Percentiles rank a stretch among this genome's conserved stretches.
Evolutionary conservation across 2,113 vertebrate genomes (phyloP).

Genomic region (Oncorhynchus clarkii): DNA sequence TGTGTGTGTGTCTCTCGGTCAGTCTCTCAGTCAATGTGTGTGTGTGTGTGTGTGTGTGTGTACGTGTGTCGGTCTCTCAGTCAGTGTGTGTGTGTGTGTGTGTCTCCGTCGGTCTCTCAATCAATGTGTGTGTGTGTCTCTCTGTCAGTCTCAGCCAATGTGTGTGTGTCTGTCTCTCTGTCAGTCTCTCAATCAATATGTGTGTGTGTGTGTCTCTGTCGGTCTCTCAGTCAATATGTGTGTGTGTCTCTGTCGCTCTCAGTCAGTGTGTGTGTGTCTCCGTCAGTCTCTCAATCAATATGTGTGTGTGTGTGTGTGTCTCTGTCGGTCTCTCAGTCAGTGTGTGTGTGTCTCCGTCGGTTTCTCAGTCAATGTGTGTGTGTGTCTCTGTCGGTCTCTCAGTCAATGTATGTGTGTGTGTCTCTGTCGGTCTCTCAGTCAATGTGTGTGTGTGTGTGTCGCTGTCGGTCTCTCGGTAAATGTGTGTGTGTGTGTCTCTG

Average conservation of each 20-base stretch:
- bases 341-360: no score
- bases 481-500: not conserved
- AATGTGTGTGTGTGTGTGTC: no score
- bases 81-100: no score
- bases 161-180: constrained; percentile 1
- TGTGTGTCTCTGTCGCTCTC: no score
- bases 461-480: no score
- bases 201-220: constrained; percentile 9
- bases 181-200: not conserved
- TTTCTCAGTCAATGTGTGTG: no score
- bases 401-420: not conserved
- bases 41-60: constrained; percentile 7
- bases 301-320: constrained; percentile 22
- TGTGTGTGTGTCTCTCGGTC: constrained; percentile 11
- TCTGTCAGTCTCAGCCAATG: constrained; percentile 1
- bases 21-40: constrained; percentile 5
- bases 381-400: no score
- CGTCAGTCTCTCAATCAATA: not conserved
- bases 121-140: constrained; percentile 13
- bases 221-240: not conserved
- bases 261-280: no score
- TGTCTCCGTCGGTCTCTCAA: no score
- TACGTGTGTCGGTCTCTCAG: constrained; percentile 9
- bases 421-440: not conserved
- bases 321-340: no score